A percentile compares a stretch with the other conserved stretches of the same genome.
Evolutionary conservation across 2,113 vertebrate genomes (phyloP).

Genomic region (Grammatotria lemairii): DNA sequence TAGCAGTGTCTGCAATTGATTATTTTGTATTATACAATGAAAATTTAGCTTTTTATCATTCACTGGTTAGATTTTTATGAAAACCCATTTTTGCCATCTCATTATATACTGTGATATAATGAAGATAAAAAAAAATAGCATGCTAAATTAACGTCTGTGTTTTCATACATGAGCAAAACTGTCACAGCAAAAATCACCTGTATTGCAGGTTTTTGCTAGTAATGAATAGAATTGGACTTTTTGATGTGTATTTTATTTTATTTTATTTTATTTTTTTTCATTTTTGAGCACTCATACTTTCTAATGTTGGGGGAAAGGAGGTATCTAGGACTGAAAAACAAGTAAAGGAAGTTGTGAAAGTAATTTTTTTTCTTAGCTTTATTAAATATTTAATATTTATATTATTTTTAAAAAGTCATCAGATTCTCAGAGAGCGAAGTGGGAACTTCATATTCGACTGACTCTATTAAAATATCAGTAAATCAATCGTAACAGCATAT

Average conservation of each 20-base stretch:
- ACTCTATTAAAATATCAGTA: neutral
- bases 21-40: neutral
- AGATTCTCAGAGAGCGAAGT: neutral
- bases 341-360: neutral
- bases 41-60: neutral
- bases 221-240: neutral
- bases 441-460: neutral
- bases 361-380: neutral
- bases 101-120: neutral
- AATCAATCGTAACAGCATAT: neutral
- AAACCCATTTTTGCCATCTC: neutral
- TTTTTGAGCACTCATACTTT: neutral
- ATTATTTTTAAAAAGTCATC: neutral
- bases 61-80: neutral
- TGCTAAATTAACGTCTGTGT: neutral
- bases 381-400: neutral
- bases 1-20: neutral
- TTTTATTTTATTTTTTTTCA: fast-evolving
- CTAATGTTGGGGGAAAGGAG: neutral
- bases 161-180: neutral
- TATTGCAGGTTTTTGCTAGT: neutral
- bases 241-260: neutral
- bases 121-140: neutral
- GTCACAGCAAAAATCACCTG: neutral
- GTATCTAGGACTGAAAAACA: neutral